phyloP scores from a whole-genome alignment of 2,888 invertebrate species.

The Achlya flavicornis region DNA sequence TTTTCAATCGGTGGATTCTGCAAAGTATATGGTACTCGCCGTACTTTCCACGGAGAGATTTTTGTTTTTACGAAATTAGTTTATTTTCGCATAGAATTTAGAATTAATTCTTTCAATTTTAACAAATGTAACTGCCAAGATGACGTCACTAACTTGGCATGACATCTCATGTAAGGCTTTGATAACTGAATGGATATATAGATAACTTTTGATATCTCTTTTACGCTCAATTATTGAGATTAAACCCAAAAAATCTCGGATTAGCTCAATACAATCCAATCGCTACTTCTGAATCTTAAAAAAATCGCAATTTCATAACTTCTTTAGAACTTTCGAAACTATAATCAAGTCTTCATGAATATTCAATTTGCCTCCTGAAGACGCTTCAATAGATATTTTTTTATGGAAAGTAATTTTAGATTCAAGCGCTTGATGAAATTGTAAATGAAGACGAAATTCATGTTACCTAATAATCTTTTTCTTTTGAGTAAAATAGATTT shows the following conservation, averaged over 20 bases:
- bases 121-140: too few relatives aligned
- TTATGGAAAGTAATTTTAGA: constrained; percentile 20
- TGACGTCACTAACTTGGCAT: too few relatives aligned
- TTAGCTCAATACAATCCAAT: neutral
- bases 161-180: too few relatives aligned
- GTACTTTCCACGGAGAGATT: too few relatives aligned
- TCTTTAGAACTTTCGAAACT: neutral
- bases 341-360: constrained; percentile 8
- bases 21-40: too few relatives aligned
- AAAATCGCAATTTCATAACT: neutral
- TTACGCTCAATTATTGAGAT: neutral
- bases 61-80: too few relatives aligned
- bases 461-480: neutral
- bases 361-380: constrained; percentile 5
- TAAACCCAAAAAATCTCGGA: neutral
- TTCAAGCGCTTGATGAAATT: constrained; percentile 6
- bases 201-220: neutral
- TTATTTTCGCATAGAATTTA: too few relatives aligned
- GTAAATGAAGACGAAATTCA: neutral
- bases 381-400: constrained; percentile 25
- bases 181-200: too few relatives aligned
- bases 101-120: too few relatives aligned
- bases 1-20: too few relatives aligned
- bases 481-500: too few relatives aligned
- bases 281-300: neutral